Evolutionary conservation across 2,113 vertebrate genomes (phyloP).

Genomic region (Athene cunicularia): DNA sequence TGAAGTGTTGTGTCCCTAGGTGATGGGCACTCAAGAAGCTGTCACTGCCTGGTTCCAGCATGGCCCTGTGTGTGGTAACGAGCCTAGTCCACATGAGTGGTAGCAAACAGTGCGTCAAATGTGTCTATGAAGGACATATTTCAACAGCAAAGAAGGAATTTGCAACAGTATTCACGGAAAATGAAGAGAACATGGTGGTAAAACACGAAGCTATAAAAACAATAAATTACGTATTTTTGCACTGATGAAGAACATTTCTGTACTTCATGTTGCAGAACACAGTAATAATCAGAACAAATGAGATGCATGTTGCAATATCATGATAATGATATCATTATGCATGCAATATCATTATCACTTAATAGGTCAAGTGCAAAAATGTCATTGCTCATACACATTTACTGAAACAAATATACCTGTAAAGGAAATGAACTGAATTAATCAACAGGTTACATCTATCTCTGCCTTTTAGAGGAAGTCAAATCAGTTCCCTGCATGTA

Average conservation of each 20-base stretch:
- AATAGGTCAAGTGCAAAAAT: constrained; percentile 25
- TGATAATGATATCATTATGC: neutral
- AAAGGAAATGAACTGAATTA: constrained; percentile 51
- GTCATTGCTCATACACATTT: constrained; percentile 25
- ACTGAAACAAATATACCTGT: constrained; percentile 43
- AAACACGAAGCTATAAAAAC: neutral
- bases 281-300: constrained; percentile 54
- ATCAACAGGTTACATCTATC: neutral
- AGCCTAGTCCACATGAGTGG: neutral
- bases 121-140: neutral
- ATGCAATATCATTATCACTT: constrained; percentile 10
- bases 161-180: neutral
- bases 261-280: neutral
- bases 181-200: neutral
- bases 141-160: constrained; percentile 1
- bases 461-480: neutral
- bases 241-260: neutral
- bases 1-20: rapidly evolving
- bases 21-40: rapidly evolving
- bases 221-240: neutral
- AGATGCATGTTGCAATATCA: constrained; percentile 14
- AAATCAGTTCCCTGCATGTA: neutral
- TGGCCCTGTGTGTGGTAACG: neutral
- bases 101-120: neutral
- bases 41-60: rapidly evolving